Evolutionary conservation across 2,888 invertebrate genomes (phyloP), one percentile per base, ranked within the genome.

Genomic region (Vandiemenella viatica): DNA sequence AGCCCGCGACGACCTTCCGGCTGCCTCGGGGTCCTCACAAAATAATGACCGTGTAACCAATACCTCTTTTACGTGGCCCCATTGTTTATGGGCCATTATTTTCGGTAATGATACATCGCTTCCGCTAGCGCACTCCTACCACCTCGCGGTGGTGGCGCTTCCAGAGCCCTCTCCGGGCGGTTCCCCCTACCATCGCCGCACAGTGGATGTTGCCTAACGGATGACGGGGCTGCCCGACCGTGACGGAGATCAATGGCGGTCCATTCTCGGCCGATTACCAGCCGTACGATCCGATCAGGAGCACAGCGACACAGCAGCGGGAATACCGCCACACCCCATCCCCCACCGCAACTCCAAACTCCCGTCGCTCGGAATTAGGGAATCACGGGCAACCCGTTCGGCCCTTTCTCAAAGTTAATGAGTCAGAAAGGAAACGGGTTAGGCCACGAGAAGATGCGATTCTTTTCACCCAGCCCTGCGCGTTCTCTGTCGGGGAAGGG

Each of bases 391-490:
- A 32, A 13, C 32, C n/a, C 32, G 13, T 32, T n/a, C 2, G 32
- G 32, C n/a, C 13, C 32, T 32, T 32, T 32, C 32, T 32, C 32
- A 32, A 32, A 32, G 5, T n/a, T 32, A 32, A 32, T 32, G 32
- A 32, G 32, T 32, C 32, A 32, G 32, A 32, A 32, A 32, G 32
- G 32, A 32, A 32, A n/a, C n/a, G 32, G 32, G n/a, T 32, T 53
- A n/a, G n/a, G n/a, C n/a, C n/a, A n/a, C n/a, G n/a, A n/a, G n/a
- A n/a, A n/a, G n/a, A n/a, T n/a, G n/a, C n/a, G n/a, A n/a, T n/a
- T n/a, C n/a, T n/a, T n/a, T n/a, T n/a, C n/a, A n/a, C n/a, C n/a
- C n/a, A n/a, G n/a, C n/a, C n/a, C n/a, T n/a, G n/a, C n/a, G n/a
- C n/a, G n/a, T n/a, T n/a, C n/a, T n/a, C n/a, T n/a, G n/a, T n/a